Conservation (phyloP, 2,888 invertebrate genomes). For the Eurytoma californica region DNA sequence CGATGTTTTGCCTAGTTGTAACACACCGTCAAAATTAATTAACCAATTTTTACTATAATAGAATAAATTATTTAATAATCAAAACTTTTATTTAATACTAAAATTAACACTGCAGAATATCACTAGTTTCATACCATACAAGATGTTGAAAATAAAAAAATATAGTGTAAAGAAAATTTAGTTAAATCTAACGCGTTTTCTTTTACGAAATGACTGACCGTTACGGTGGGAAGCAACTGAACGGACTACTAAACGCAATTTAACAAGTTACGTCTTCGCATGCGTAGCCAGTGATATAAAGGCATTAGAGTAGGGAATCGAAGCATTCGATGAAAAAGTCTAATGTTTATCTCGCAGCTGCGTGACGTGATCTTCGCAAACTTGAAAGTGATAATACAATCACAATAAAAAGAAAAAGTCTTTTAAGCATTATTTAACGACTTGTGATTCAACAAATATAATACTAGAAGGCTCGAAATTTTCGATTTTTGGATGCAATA, state of each 20-base stretch:
- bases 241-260: constrained; percentile 27
- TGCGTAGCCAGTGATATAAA: constrained; percentile 24
- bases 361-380: constrained; percentile 21
- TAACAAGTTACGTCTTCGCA: constrained; percentile 6
- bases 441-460: too few species aligned
- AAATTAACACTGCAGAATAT: neutral
- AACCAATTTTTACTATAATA: neutral
- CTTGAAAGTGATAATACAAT: constrained; percentile 37
- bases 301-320: constrained; percentile 38
- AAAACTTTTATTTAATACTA: neutral
- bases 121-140: neutral
- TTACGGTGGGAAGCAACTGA: constrained; percentile 2
- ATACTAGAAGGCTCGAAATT: too few species aligned
- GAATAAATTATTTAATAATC: neutral
- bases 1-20: constrained; percentile 14
- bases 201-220: neutral
- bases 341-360: constrained; percentile 44
- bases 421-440: too few species aligned
- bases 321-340: constrained; percentile 5
- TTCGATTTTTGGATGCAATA: too few species aligned
- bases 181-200: neutral
- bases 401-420: constrained; percentile 6
- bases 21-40: neutral
- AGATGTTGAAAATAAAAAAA: neutral
- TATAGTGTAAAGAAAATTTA: neutral